phyloP scores from a whole-genome alignment of 1,140 invertebrate genomes.

The Ips typographus region DNA sequence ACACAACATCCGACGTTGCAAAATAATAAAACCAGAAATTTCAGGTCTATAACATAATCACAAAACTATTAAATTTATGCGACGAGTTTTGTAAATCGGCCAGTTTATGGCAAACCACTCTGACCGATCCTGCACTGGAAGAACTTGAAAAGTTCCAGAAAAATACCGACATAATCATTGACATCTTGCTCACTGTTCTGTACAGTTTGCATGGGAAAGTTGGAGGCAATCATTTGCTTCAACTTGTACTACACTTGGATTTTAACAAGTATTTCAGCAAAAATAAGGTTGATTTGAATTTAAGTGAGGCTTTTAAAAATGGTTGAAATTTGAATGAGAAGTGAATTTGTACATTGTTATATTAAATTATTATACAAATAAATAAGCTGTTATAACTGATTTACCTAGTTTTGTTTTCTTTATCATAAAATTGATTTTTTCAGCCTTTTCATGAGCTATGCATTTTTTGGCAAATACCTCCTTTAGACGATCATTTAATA shows the following conservation, averaged over 20 bases:
- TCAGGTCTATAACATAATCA: conserved; percentile 49
- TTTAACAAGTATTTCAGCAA: conserved; percentile 75
- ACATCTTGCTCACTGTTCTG: conserved; percentile 61
- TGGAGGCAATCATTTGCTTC: conserved; percentile 66
- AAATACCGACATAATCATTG: conserved; percentile 60
- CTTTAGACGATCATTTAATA: too few species aligned
- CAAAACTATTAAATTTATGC: conserved; percentile 56
- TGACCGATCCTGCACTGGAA: conserved; percentile 53
- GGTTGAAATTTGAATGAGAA: background rate
- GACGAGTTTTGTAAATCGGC: conserved; percentile 59
- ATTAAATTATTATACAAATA: too few species aligned
- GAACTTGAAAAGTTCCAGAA: conserved; percentile 47
- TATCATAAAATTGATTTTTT: too few species aligned
- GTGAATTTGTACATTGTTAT: too few species aligned
- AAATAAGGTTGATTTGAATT: conserved; percentile 41
- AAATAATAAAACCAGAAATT: conserved; percentile 4
- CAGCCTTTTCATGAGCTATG: too few species aligned
- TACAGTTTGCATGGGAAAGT: conserved; percentile 64
- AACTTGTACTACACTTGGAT: conserved; percentile 70
- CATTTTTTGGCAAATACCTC: too few species aligned
- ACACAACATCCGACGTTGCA: background rate
- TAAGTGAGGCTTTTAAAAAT: conserved; percentile 27
- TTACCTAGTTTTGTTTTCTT: too few species aligned
- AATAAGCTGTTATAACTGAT: too few species aligned
- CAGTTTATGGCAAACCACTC: conserved; percentile 53